phyloP scores from a whole-genome alignment of 2,113 vertebrate genomes.

The Dromaius novaehollandiae region DNA sequence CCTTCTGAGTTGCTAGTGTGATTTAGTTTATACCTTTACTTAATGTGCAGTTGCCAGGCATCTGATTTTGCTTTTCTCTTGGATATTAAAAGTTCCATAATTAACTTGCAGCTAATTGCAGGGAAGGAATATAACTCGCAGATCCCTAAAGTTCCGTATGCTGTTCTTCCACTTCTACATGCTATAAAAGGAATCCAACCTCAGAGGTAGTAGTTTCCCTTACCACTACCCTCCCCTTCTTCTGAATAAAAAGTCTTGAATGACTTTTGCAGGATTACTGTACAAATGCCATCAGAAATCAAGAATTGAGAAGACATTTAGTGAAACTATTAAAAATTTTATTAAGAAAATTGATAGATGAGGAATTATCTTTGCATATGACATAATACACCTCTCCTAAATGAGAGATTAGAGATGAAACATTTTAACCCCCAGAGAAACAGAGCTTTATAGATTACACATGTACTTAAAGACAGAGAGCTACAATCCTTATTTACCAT shows the following conservation, averaged over 20 bases:
- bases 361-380: background rate
- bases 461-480: background rate
- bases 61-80: background rate
- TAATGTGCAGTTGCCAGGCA: background rate
- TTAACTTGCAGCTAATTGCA: background rate
- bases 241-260: background rate
- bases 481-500: background rate
- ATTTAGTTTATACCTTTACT: background rate
- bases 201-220: background rate
- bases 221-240: background rate
- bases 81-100: background rate
- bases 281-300: background rate
- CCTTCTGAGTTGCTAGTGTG: background rate
- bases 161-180: background rate
- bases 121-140: background rate
- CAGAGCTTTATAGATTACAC: rapidly evolving
- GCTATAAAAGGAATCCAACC: background rate
- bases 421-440: background rate
- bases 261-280: background rate
- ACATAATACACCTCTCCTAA: background rate
- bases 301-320: background rate
- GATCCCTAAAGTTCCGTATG: background rate
- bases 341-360: background rate
- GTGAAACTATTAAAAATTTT: background rate
- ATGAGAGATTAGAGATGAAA: background rate